Conservation (phyloP, 53 echinoderm and acorn worm genomes). For the Holothuria leucospilota region DNA sequence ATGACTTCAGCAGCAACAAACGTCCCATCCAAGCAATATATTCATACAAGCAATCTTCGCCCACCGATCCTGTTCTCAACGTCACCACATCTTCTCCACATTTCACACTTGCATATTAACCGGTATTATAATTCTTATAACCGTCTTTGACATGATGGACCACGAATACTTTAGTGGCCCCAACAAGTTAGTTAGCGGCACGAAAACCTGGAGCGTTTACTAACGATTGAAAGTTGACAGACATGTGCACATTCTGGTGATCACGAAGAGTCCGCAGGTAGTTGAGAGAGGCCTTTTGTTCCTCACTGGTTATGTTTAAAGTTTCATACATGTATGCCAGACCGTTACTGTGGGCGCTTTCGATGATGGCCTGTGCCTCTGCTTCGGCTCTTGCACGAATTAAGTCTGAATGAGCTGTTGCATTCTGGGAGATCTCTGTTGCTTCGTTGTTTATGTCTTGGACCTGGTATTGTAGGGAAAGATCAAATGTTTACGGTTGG, state of each 20-base stretch:
- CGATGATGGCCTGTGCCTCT: conserved; percentile 56
- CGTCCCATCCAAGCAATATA: too few species aligned
- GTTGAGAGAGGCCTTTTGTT: conserved; percentile 75
- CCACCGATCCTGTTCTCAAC: too few species aligned
- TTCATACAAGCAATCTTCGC: too few species aligned
- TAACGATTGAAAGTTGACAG: conserved; percentile 69
- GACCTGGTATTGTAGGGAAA: conserved; percentile 47
- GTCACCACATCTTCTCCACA: too few species aligned
- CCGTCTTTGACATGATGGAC: too few species aligned
- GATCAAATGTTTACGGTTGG: neutral
- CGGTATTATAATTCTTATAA: too few species aligned
- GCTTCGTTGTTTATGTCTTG: conserved; percentile 60
- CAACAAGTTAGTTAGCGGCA: neutral
- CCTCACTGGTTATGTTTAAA: conserved; percentile 42
- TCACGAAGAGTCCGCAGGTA: conserved; percentile 75
- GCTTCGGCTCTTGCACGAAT: conserved; percentile 69
- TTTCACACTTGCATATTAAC: too few species aligned
- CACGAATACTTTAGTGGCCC: too few species aligned
- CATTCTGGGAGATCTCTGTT: conserved; percentile 73
- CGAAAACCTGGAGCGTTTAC: conserved; percentile 7
- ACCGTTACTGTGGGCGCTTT: conserved; percentile 65
- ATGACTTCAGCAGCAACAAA: too few species aligned
- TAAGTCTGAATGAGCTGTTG: conserved; percentile 69
- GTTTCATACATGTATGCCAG: conserved; percentile 55
- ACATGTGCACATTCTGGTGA: conserved; percentile 57